Percentiles rank a stretch among this genome's conserved stretches.
Evolutionary conservation across 1,140 invertebrate genomes (phyloP).

Genomic region (Achroia grisella): DNA sequence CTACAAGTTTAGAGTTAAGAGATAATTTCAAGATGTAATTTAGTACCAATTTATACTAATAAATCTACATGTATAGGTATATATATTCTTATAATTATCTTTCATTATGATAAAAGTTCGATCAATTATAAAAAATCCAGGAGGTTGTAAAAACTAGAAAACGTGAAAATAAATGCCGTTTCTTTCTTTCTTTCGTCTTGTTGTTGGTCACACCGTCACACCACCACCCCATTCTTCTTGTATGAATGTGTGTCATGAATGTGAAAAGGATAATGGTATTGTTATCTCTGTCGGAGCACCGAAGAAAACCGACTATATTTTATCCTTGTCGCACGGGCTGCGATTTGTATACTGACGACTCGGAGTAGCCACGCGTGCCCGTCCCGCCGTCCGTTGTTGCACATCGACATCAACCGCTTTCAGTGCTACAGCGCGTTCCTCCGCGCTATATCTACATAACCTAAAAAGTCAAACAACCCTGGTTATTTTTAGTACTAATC

Average conservation of each 20-base stretch:
- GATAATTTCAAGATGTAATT: too few species aligned
- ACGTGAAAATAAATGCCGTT: too few species aligned
- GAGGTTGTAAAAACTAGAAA: conserved; percentile 13
- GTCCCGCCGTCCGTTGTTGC: conserved; percentile 52
- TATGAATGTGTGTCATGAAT: conserved; percentile 5
- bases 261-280: conserved; percentile 14
- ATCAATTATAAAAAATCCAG: too few species aligned
- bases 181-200: too few species aligned
- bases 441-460: conserved; percentile 67
- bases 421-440: conserved; percentile 68
- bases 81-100: too few species aligned
- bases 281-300: conserved; percentile 14
- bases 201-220: too few species aligned
- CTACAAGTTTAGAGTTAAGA: too few species aligned
- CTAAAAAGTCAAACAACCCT: conserved; percentile 55
- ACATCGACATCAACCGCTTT: conserved; percentile 69
- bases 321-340: conserved; percentile 40
- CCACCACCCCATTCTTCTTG: too few species aligned
- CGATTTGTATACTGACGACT: conserved; percentile 33
- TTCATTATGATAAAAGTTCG: too few species aligned
- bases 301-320: conserved; percentile 15
- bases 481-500: conserved; percentile 46
- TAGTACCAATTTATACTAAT: too few species aligned
- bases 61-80: too few species aligned
- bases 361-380: conserved; percentile 58